Percentiles rank a stretch among this genome's conserved stretches.
Evolutionary conservation across 2,888 invertebrate species (phyloP).

Genomic region (Nudaria mundana): DNA sequence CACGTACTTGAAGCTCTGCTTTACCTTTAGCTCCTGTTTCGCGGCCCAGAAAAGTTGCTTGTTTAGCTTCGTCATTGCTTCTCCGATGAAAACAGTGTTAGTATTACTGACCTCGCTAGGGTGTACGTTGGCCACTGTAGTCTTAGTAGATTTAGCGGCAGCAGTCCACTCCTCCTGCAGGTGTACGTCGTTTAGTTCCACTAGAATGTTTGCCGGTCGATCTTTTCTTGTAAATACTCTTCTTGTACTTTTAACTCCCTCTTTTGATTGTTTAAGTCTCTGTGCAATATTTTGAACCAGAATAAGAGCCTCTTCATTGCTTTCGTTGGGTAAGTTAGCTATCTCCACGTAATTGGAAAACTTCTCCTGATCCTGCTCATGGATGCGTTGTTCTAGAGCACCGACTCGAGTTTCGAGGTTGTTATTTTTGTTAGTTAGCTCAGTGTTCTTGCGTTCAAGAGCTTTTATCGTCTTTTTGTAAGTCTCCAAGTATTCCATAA

Average conservation of each 20-base stretch:
- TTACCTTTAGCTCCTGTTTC: slow-evolving; percentile 8
- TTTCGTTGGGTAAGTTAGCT: not conserved
- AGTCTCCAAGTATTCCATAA: too few species aligned
- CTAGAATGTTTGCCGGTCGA: too few species aligned
- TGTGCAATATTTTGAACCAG: too few species aligned
- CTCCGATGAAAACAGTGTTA: slow-evolving; percentile 2
- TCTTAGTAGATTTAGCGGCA: too few species aligned
- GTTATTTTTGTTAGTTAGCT: not conserved
- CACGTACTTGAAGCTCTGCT: slow-evolving; percentile 6
- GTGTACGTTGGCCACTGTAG: too few species aligned
- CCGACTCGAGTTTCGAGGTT: not conserved
- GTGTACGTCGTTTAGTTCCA: too few species aligned
- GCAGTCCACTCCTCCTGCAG: too few species aligned
- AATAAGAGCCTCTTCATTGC: too few species aligned
- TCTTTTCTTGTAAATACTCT: too few species aligned
- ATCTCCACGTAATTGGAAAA: not conserved
- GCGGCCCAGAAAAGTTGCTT: slow-evolving; percentile 9
- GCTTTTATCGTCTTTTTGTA: not conserved
- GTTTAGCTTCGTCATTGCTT: slow-evolving; percentile 6
- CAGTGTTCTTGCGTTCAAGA: not conserved
- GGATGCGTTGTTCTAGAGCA: not conserved
- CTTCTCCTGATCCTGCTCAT: not conserved
- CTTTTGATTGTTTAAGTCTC: too few species aligned
- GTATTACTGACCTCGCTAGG: too few species aligned
- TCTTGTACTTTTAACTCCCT: too few species aligned